Evolutionary conservation across 37 sponge, comb jelly and placozoan genomes (phyloP).

Genomic region (Crambe crambe): DNA sequence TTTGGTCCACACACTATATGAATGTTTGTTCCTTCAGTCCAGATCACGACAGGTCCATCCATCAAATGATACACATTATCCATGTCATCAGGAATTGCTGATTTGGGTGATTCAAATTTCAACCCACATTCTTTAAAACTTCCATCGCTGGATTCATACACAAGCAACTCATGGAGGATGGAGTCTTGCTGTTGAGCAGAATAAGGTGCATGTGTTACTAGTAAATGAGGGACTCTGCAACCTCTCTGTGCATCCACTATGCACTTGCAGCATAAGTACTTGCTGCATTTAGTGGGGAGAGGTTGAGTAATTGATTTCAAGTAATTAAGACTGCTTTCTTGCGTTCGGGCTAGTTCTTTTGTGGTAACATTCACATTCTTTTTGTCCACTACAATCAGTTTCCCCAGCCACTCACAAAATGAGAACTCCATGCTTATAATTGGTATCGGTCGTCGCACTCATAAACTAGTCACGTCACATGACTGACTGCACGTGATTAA

Average conservation of each 20-base stretch:
- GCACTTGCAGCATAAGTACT: background rate
- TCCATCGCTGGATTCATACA: background rate
- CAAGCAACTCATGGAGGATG: background rate
- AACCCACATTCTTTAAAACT: background rate
- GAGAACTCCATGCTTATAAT: too few species aligned
- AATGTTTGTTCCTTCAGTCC: constrained; percentile 6
- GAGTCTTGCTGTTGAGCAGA: background rate
- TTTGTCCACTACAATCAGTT: background rate
- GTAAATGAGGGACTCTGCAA: background rate
- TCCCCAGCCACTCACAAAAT: background rate
- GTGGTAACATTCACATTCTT: background rate
- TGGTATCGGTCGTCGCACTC: too few species aligned
- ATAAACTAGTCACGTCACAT: too few species aligned
- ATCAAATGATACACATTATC: constrained; percentile 7
- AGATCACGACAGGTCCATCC: constrained; percentile 43
- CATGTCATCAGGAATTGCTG: background rate
- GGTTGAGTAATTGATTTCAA: background rate
- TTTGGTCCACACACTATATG: constrained; percentile 1
- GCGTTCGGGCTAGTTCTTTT: background rate
- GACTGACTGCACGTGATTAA: too few species aligned
- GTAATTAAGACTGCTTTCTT: background rate
- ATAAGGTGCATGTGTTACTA: background rate
- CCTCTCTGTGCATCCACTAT: background rate
- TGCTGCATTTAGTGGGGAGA: background rate
- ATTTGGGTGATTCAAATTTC: constrained; percentile 1